phyloP scores from a whole-genome alignment of 2,797 vertebrate genomes.

The Eulemur rubriventer region DNA sequence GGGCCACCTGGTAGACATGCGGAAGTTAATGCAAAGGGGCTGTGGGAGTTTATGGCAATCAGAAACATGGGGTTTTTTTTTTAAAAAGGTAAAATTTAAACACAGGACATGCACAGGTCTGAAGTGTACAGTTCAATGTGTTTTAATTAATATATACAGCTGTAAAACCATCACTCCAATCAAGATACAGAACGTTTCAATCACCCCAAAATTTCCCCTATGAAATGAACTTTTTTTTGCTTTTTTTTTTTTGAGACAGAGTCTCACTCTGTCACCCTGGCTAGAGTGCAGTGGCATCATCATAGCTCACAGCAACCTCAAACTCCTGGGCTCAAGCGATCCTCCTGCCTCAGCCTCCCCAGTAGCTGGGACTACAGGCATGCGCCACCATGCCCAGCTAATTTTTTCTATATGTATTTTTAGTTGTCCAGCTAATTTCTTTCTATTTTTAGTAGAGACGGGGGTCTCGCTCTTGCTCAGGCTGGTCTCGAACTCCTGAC shows the following conservation, averaged over 20 bases:
- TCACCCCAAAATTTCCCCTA: neutral
- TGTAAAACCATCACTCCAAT: neutral
- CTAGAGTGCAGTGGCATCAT: neutral
- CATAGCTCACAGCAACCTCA: neutral
- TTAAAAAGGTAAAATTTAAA: neutral
- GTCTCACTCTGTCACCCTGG: neutral
- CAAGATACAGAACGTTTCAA: neutral
- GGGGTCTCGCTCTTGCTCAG: too few relatives aligned
- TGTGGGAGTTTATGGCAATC: neutral
- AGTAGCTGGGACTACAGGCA: too few relatives aligned
- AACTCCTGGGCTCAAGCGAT: neutral
- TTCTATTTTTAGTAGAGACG: too few relatives aligned
- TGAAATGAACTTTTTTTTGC: neutral
- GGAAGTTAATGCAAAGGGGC: neutral
- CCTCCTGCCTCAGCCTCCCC: too few relatives aligned
- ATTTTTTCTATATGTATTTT: too few relatives aligned
- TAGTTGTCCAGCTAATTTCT: too few relatives aligned
- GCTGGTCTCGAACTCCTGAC: too few relatives aligned
- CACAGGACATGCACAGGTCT: neutral
- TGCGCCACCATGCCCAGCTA: too few relatives aligned
- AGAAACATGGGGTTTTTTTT: neutral
- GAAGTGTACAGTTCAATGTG: neutral
- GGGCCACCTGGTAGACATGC: neutral
- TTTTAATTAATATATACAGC: neutral
- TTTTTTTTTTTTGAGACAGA: neutral